phyloP scores from a whole-genome alignment of 2,888 invertebrate species.

The Exocentrus adspersus region DNA sequence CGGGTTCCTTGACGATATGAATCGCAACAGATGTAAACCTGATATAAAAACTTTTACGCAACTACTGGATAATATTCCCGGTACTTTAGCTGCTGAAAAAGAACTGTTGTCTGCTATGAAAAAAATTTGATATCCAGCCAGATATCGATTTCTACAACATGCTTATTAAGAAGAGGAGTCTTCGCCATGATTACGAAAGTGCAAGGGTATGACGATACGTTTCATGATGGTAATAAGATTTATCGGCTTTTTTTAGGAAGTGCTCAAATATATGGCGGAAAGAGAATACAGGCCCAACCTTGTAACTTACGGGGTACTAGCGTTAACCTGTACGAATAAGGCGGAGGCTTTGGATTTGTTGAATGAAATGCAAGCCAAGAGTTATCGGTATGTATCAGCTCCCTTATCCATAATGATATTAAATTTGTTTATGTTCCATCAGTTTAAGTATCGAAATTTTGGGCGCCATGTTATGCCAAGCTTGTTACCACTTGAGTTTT shows the following conservation, averaged over 20 bases:
- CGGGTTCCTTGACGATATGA: slow-evolving; percentile 82
- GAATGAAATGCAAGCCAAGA: slow-evolving; percentile 74
- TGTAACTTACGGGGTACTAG: slow-evolving; percentile 87
- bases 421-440: too few species aligned
- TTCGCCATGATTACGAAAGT: slow-evolving; percentile 73
- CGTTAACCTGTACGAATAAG: slow-evolving; percentile 77
- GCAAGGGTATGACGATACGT: slow-evolving; percentile 65
- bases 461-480: slow-evolving; percentile 77
- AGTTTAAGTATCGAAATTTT: slow-evolving; percentile 81
- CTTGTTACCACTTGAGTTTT: slow-evolving; percentile 70
- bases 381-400: slow-evolving; percentile 72
- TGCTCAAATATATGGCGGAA: slow-evolving; percentile 68
- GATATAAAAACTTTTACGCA: slow-evolving; percentile 83
- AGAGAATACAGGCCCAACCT: slow-evolving; percentile 73
- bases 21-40: slow-evolving; percentile 72
- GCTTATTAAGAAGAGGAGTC: slow-evolving; percentile 82
- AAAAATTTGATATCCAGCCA: slow-evolving; percentile 68
- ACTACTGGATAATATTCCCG: slow-evolving; percentile 77
- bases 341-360: slow-evolving; percentile 74
- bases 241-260: slow-evolving; percentile 63
- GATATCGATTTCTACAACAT: slow-evolving; percentile 89
- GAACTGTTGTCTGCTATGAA: slow-evolving; percentile 73
- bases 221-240: background rate
- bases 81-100: slow-evolving; percentile 74
- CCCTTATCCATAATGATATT: too few species aligned